phyloP scores from a whole-genome alignment of 2,888 invertebrate species.

The Synergus gifuensis region DNA sequence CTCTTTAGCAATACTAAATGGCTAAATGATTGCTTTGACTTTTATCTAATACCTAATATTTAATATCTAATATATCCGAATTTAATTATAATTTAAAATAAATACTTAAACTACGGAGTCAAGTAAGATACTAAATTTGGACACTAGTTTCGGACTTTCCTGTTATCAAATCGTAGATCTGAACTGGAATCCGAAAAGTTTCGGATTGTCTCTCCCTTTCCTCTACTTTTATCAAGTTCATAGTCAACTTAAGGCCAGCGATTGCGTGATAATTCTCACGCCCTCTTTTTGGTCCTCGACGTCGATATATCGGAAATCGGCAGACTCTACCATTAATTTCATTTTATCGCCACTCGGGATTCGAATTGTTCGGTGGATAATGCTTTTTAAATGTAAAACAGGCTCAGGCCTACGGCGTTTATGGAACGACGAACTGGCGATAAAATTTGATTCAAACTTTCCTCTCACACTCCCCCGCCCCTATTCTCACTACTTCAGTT shows the following conservation, averaged over 20 bases:
- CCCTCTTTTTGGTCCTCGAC: constrained; percentile 50
- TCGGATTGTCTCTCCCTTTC: constrained; percentile 9
- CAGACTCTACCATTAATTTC: constrained; percentile 76
- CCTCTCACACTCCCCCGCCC: constrained; percentile 42
- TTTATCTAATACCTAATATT: background rate
- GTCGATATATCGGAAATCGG: constrained; percentile 75
- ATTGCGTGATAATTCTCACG: constrained; percentile 55
- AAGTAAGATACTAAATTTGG: background rate
- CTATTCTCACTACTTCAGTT: constrained; percentile 47
- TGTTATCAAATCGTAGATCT: constrained; percentile 13
- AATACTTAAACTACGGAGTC: background rate
- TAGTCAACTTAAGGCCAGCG: constrained; percentile 48
- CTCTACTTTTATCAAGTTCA: constrained; percentile 14
- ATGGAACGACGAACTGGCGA: constrained; percentile 66
- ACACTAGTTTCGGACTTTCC: background rate
- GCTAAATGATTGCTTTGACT: background rate
- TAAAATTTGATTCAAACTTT: constrained; percentile 75
- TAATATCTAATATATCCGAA: background rate
- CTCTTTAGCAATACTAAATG: background rate
- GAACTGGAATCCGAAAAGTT: background rate
- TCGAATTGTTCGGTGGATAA: constrained; percentile 73
- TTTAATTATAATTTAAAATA: background rate
- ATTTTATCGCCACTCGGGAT: constrained; percentile 75
- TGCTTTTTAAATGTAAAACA: constrained; percentile 78
- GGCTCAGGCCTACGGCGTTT: constrained; percentile 73